Percentiles rank a stretch among this genome's conserved stretches.
Conservation (phyloP, 2,113 vertebrate species). For the Columba livia region DNA sequence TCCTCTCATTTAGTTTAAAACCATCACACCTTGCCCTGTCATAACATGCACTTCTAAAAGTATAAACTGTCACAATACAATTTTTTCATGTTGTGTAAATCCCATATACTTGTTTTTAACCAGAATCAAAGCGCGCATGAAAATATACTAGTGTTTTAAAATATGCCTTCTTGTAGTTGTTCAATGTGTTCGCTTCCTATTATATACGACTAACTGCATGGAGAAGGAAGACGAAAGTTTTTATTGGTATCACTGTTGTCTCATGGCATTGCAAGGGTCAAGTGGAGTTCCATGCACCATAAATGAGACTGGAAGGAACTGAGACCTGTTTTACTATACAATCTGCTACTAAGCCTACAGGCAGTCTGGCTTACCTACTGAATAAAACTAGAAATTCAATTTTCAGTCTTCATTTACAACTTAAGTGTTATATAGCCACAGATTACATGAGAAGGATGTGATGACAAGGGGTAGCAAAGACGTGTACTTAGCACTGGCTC, state of each 20-base stretch:
- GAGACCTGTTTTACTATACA: background rate
- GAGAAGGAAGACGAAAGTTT: background rate
- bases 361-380: background rate
- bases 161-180: background rate
- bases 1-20: too few relatives aligned
- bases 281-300: background rate
- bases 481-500: background rate
- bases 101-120: background rate
- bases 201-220: background rate
- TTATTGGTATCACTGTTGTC: background rate
- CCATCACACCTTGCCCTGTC: too few relatives aligned
- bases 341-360: background rate
- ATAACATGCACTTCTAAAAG: too few relatives aligned
- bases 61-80: background rate
- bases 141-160: background rate
- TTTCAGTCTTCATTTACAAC: background rate
- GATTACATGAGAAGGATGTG: background rate
- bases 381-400: constrained; percentile 16
- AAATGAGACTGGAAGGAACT: background rate
- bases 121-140: background rate
- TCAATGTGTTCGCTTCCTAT: background rate
- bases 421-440: background rate
- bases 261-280: background rate
- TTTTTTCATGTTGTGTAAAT: background rate
- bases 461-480: background rate